phyloP scores from a whole-genome alignment of 2,888 invertebrate species.

The Chrysodeixis includens region DNA sequence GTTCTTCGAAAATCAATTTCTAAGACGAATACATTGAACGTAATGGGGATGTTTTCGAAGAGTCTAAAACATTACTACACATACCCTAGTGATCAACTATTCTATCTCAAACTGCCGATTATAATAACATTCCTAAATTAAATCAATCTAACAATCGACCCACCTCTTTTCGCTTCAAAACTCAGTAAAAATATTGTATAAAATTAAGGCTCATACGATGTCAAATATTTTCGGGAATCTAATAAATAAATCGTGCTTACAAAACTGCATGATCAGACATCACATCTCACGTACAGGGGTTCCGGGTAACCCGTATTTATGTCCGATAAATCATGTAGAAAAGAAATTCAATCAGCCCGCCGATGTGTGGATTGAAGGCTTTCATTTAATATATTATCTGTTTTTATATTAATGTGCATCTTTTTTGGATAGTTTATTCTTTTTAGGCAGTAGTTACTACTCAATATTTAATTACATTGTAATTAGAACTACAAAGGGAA shows the following conservation, averaged over 20 bases:
- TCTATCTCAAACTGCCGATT: no score
- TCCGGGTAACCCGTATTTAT: conserved; percentile 72
- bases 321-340: conserved; percentile 77
- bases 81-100: no score
- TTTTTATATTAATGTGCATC: conserved; percentile 32
- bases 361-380: conserved; percentile 59
- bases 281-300: conserved; percentile 44
- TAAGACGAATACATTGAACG: no score
- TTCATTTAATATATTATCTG: conserved; percentile 54
- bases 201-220: neutral
- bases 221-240: conserved; percentile 36
- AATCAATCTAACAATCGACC: neutral
- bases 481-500: no score
- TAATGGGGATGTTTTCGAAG: no score
- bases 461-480: no score
- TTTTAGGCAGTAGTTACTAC: neutral
- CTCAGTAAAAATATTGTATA: neutral
- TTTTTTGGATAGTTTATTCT: neutral
- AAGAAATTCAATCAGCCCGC: conserved; percentile 79
- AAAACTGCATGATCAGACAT: conserved; percentile 61
- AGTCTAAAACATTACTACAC: no score
- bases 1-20: no score
- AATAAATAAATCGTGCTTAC: conserved; percentile 55
- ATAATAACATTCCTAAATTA: no score
- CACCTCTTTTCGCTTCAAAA: neutral